These are phyloP conservation scores for Tribolium freemani DNA, from an alignment of 2,888 invertebrate genomes.

Conservation along the genomic window DNA sequence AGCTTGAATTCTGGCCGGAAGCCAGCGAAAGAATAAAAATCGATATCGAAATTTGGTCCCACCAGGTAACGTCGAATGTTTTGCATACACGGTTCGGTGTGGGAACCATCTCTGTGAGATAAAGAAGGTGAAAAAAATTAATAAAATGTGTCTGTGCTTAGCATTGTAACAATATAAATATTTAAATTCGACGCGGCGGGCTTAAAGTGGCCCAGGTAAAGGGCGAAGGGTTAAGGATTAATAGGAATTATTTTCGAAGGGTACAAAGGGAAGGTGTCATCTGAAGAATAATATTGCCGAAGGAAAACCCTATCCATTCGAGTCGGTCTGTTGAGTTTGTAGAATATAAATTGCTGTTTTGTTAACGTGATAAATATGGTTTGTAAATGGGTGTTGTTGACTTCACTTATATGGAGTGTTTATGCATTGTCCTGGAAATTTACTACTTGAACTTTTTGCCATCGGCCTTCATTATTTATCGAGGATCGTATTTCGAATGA, in stretches of 20 bases:
- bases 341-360: slow-evolving; percentile 58
- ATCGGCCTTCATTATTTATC: slow-evolving; percentile 17
- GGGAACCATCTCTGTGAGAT: slow-evolving; percentile 27
- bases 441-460: slow-evolving; percentile 29
- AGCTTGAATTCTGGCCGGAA: slow-evolving; percentile 21
- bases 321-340: slow-evolving; percentile 55
- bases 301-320: slow-evolving; percentile 55
- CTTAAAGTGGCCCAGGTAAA: slow-evolving; percentile 47
- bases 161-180: slow-evolving; percentile 44
- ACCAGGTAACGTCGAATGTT: slow-evolving; percentile 7
- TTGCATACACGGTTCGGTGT: slow-evolving; percentile 38
- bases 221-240: slow-evolving; percentile 55
- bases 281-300: slow-evolving; percentile 49
- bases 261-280: slow-evolving; percentile 59
- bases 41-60: slow-evolving; percentile 2
- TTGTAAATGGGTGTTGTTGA: slow-evolving; percentile 53
- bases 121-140: slow-evolving; percentile 34
- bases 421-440: slow-evolving; percentile 47
- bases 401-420: slow-evolving; percentile 54
- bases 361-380: slow-evolving; percentile 51
- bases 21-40: slow-evolving; percentile 15
- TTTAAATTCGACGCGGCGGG: slow-evolving; percentile 45
- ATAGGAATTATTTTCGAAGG: slow-evolving; percentile 54
- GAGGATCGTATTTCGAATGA: slow-evolving; percentile 24
- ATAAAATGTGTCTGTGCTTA: slow-evolving; percentile 34